Percentiles rank a stretch among this genome's conserved stretches.
These are phyloP conservation scores for Drosophila niveifrons DNA, from an alignment of 2,888 invertebrate species.

Conservation along the genomic window DNA sequence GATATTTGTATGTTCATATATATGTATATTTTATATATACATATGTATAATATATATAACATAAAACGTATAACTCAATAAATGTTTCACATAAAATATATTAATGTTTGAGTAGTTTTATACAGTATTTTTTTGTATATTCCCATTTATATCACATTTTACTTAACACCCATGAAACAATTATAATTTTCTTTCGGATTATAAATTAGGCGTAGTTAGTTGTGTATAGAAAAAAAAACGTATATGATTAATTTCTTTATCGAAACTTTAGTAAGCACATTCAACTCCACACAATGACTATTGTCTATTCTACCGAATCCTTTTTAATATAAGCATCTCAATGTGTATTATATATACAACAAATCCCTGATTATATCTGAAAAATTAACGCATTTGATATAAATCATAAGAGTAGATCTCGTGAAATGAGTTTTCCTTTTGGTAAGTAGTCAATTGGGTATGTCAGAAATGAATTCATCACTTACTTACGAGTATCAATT, in stretches of 20 bases:
- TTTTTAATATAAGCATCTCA: constrained; percentile 26
- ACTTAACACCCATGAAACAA: constrained; percentile 21
- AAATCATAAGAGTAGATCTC: neutral
- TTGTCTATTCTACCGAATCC: constrained; percentile 1
- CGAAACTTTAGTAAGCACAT: constrained; percentile 25
- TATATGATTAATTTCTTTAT: constrained; percentile 30
- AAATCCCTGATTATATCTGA: constrained; percentile 14
- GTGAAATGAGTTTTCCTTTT: neutral
- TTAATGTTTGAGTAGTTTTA: constrained; percentile 54
- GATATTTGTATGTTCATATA: constrained; percentile 19
- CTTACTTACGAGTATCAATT: too few species aligned
- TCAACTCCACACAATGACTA: constrained; percentile 13
- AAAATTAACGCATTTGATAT: constrained; percentile 24
- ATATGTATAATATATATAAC: constrained; percentile 10
- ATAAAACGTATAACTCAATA: constrained; percentile 61
- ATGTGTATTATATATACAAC: constrained; percentile 37
- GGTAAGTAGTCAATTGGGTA: neutral
- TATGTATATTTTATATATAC: constrained; percentile 32
- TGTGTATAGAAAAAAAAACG: constrained; percentile 20
- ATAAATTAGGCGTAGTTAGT: constrained; percentile 52
- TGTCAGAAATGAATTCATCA: neutral
- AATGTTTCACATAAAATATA: constrained; percentile 78
- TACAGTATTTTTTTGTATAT: constrained; percentile 34
- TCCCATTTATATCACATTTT: constrained; percentile 17
- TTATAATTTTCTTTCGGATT: constrained; percentile 16